Conservation (phyloP, 2,113 vertebrate species). For the Mormoops blainvillei region DNA sequence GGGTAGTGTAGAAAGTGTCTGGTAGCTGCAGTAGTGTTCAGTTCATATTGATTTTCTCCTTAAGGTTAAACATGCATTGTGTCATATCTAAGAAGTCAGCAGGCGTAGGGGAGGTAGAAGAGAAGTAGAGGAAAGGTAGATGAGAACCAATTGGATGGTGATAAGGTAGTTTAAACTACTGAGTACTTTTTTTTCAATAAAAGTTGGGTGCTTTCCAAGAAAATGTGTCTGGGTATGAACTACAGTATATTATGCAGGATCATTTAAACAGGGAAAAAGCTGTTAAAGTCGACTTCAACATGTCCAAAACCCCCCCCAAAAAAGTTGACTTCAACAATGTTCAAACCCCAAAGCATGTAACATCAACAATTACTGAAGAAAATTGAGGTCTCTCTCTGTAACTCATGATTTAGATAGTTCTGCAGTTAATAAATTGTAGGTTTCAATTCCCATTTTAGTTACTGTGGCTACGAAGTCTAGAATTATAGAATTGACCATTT, state of each 20-base stretch:
- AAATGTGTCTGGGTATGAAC: not conserved
- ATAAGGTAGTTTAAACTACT: not conserved
- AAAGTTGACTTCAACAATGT: not conserved
- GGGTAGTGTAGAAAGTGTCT: not conserved
- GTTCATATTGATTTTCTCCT: not conserved
- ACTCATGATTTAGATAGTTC: not conserved
- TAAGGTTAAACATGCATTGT: not conserved
- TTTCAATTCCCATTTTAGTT: not conserved
- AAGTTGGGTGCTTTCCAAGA: not conserved
- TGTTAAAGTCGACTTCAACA: not conserved
- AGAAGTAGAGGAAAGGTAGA: not conserved
- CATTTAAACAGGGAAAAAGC: not conserved
- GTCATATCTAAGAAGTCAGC: not conserved
- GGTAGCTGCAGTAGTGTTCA: not conserved
- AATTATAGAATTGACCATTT: not conserved
- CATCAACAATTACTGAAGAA: not conserved
- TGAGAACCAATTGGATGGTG: not conserved
- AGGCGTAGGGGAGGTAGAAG: not conserved
- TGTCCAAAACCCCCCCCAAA: not conserved
- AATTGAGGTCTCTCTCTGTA: not conserved
- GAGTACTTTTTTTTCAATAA: not conserved
- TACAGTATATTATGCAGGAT: not conserved
- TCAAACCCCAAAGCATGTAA: not conserved
- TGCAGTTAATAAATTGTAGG: conserved; percentile 4
- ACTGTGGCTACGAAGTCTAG: not conserved